Evolutionary conservation across 2,888 invertebrate genomes (phyloP), one percentile per base, ranked within the genome.

Genomic region (Tortricodes alternella): DNA sequence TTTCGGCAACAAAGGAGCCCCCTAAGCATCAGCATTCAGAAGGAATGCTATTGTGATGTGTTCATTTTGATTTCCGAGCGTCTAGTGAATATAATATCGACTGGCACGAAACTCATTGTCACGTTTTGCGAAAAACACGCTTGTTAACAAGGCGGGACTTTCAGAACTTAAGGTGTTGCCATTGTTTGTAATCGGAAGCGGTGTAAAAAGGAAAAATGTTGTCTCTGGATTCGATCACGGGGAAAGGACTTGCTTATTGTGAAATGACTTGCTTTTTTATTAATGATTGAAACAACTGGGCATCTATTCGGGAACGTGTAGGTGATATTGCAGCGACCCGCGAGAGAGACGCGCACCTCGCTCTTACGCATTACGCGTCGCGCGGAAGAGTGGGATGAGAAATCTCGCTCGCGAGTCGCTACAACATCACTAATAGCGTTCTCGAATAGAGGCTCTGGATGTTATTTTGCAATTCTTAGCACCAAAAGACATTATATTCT

Each of bases 11-110:
- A 65, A 67, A 67, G 49, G 62, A 41, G 50, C 58, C 39, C 53
- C 64, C 59, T 63, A 46, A 62, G 63, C 66, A 64, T 61, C 66
- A 58, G 62, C 57, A 65, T 65, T 67, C 67, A 63, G 56, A 49
- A 52, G 60, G 50, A 61, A 57, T 53, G 61, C 65, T 64, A 66
- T 67, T 67, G 67, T 67, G 60, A 61, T 61, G 58, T 62, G 62
- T 65, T 63, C 64, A 65, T 67, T 62, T 62, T 63, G 65, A 64
- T 64, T 67, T 61, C 58, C 43, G 44, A 50, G 60, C 53, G 48
- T 41, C 57, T 58, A 46, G 58, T 43, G 41, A 53, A 53, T 53
- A 58, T 48, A 48, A 58, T 50, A 56, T 56, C 56, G 56, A 38
- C 49, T 50, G 50, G 61, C 50, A 39, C 57, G 53, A 53, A 43